Base-by-base conservation (phyloP, 1,140 invertebrate species). In the Drosophila orosa region DNA sequence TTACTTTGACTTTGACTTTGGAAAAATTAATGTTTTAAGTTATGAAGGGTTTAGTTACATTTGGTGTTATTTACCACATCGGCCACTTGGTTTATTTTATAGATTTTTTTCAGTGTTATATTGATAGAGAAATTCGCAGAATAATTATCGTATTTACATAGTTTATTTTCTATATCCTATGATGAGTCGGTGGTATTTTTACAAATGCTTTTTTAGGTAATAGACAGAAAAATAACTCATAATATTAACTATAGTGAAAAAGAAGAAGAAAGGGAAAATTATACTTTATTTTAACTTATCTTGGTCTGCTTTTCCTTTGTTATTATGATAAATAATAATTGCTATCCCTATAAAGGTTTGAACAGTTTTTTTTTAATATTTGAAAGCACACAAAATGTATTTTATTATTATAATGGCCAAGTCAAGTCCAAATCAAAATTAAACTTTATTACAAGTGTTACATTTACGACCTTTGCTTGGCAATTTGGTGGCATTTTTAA, bases 401-500 rank as follows among this genome's bases (percentile, higher is more conserved):
- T 56, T 9, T 35, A 15, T 27, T 19, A 60, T 15, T 24, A 7
- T 19, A 29, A 15, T 10, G n/a, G 12, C n/a, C 3, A 15, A 25
- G 13, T 8, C 8, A 57, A 15, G 8, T 13, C 0, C 0, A 40
- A 7, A 40, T 15, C 1, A 19, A 7, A 19, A 9, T 12, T 0
- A 19, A 15, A 5, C 17, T 10, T 24, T 19, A 7, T 25, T 0
- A 22, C 5, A 44, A 25, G 12, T 7, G 9, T 42, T 22, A 3
- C 27, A 35, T 6, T 19, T 33, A 35, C 25, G 3, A 13, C 1
- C 6, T 24, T 56, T 29, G 13, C 15, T n/a, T n/a, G 37, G 25
- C 15, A 52, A 17, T 66, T 52, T 61, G 52, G 3, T 24, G 9
- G n/a, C 12, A 31, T 15, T 37, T 69, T 45, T 12, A 37, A 40